Evolutionary conservation across 1,140 invertebrate species (phyloP), one percentile per base, ranked within the genome.

Genomic region (Procambarus clarkii): DNA sequence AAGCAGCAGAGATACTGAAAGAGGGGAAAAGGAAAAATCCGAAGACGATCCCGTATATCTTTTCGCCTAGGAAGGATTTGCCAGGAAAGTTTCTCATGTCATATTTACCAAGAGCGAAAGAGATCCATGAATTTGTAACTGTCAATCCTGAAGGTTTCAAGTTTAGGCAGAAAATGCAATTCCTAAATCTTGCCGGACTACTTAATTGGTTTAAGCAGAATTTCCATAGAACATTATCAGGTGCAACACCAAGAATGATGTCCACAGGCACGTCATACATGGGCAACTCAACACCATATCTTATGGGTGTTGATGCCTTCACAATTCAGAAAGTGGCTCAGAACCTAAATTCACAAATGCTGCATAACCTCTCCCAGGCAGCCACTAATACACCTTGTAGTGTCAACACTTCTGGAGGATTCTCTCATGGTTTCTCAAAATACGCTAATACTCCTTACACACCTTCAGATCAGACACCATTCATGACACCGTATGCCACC

Each of bases 21-120:
- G 97, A 98, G 45, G 97, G 98, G 93, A 98, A 98, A 93, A 96
- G 96, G 81, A 97, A 97, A 92, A 97, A 97, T 94, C 96, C 97
- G 0, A 96, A 96, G 64, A 97, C 98, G 94, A 99, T 99, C 84
- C 98, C 98, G 92, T 99, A 98, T 93, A 96, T 98, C 69, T 95
- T 99, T n/a, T 97, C 97, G 91, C 92, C 92, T 93, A 94, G 95
- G 94, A 93, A 96, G 94, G 97, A 97, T 94, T 97, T 97, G 94
- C 98, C 99, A 0, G 98, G 99, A 15, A 98, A 99, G 94, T 99
- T 99, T 94, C 94, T 99, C 64, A 95, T 99, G 0, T 98, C 98
- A 0, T 99, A 99, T 94, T 94, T 99, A 91, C 98, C 98, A 0
- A 95, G 98, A 48, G 96, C 96, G 77, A 96, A 97, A 93, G 96